Conservation (phyloP, 2,888 invertebrate genomes). For the Diabrotica balteata region DNA sequence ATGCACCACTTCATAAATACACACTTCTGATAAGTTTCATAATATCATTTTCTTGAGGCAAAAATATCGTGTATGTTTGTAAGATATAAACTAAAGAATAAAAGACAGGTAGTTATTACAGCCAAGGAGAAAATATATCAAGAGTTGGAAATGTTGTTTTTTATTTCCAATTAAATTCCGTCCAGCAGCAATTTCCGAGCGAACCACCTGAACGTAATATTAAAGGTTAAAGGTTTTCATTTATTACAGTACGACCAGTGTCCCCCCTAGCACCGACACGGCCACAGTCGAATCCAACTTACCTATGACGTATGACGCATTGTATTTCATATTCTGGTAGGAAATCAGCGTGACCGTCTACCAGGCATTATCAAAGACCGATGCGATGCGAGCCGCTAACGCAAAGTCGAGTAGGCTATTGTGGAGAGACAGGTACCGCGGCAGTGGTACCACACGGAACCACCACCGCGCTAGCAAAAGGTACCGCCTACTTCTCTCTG, state of each 20-base stretch:
- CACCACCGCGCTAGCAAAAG: slow-evolving; percentile 40
- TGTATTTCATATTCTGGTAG: slow-evolving; percentile 24
- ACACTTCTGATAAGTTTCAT: no score
- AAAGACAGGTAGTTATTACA: no score
- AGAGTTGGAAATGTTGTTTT: no score
- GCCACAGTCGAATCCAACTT: slow-evolving; percentile 12
- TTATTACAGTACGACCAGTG: slow-evolving; percentile 13
- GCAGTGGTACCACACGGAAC: slow-evolving; percentile 30
- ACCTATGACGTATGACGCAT: slow-evolving; percentile 28
- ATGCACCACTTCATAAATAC: no score
- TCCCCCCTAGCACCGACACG: slow-evolving; percentile 8
- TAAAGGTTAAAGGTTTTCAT: slow-evolving; percentile 24
- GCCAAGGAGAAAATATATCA: no score
- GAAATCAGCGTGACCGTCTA: slow-evolving; percentile 40
- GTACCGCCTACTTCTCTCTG: slow-evolving; percentile 48
- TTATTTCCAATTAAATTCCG: no score
- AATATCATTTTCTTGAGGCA: no score
- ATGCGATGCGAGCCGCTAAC: slow-evolving; percentile 25
- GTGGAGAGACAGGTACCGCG: slow-evolving; percentile 22
- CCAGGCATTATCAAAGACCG: slow-evolving; percentile 23
- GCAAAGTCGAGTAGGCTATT: slow-evolving; percentile 36
- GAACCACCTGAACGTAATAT: slow-evolving; percentile 1
- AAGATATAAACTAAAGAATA: no score
- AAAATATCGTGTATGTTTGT: no score
- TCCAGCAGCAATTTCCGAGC: background rate